phyloP scores from a whole-genome alignment of 2,113 vertebrate genomes.

The Ginglymostoma cirratum region DNA sequence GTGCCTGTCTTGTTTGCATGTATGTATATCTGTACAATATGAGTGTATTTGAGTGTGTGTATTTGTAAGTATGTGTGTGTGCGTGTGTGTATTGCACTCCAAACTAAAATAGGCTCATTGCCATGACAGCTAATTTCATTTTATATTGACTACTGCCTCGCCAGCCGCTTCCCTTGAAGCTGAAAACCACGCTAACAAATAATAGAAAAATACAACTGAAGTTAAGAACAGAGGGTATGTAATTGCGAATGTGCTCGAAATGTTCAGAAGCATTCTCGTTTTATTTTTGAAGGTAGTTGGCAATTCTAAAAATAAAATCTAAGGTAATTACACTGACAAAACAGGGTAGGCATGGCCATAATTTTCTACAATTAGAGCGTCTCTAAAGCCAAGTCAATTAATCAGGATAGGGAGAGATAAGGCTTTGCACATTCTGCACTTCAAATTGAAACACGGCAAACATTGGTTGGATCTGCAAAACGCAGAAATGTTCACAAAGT shows the following conservation, averaged over 20 bases:
- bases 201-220: background rate
- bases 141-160: background rate
- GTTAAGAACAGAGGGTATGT: background rate
- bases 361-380: conserved; percentile 25
- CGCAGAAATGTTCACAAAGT: background rate
- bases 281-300: background rate
- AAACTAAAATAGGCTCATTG: conserved; percentile 74
- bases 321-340: conserved; percentile 22
- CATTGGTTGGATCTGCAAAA: background rate
- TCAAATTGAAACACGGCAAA: background rate
- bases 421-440: background rate
- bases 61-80: too few species aligned
- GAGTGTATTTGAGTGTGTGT: background rate
- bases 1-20: background rate
- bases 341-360: background rate
- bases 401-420: background rate
- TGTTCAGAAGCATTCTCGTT: background rate
- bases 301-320: conserved; percentile 31
- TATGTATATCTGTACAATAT: background rate
- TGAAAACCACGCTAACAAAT: background rate
- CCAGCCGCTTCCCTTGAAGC: background rate
- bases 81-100: conserved; percentile 44
- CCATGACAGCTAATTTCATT: too few species aligned
- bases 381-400: conserved; percentile 24
- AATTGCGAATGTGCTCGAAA: background rate